Evolutionary conservation across 2,797 vertebrate species (phyloP).

Genomic region (Okamejei kenojei): DNA sequence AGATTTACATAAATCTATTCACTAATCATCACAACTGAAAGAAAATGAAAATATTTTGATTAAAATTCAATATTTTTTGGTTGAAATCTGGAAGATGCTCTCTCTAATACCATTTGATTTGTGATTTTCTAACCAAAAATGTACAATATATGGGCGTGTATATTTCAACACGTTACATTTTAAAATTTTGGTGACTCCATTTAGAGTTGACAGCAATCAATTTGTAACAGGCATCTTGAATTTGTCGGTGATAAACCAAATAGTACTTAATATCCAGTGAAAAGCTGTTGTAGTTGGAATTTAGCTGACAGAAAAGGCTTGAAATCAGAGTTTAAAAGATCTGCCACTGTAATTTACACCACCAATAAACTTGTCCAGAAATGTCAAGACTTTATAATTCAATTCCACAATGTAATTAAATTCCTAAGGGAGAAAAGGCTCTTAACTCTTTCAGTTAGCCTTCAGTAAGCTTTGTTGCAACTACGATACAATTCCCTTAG

Average conservation of each 20-base stretch:
- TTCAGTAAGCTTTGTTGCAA: background rate
- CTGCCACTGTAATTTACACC: background rate
- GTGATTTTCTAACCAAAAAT: background rate
- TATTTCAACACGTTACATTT: background rate
- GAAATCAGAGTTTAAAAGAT: conserved; percentile 9
- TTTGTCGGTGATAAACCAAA: background rate
- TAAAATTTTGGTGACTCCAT: background rate
- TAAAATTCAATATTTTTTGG: background rate
- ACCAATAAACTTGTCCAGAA: background rate
- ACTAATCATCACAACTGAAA: background rate
- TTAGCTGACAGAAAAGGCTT: background rate
- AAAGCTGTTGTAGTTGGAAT: background rate
- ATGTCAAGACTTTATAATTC: conserved; percentile 13
- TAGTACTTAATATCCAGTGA: background rate
- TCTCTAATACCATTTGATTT: background rate
- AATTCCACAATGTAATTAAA: background rate
- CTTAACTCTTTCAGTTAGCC: background rate
- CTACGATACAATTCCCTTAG: background rate
- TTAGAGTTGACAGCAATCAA: too few relatives aligned
- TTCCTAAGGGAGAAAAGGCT: background rate
- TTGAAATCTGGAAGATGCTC: background rate
- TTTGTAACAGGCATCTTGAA: too few relatives aligned
- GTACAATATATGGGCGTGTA: background rate
- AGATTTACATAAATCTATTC: background rate
- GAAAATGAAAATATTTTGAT: background rate